A percentile compares a stretch with the other conserved stretches of the same genome.
phyloP scores from a whole-genome alignment of 2,888 invertebrate genomes.

The Melinopterus prodromus region DNA sequence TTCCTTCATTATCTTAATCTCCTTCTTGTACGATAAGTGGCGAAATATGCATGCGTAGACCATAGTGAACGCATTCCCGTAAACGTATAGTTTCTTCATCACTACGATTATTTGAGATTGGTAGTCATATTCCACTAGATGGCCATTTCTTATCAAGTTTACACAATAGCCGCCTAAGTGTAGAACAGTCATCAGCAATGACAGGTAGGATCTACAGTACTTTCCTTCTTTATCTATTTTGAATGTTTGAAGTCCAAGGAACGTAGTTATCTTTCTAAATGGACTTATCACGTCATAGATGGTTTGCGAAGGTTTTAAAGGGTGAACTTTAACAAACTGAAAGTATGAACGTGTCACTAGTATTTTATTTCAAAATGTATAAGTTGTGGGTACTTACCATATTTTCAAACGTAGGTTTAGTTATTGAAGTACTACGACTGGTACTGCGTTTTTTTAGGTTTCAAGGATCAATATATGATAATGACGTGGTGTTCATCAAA shows the following conservation, averaged over 20 bases:
- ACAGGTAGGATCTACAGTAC: slow-evolving; percentile 23
- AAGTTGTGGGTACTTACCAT: too few relatives aligned
- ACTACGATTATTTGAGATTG: slow-evolving; percentile 33
- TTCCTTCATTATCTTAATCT: slow-evolving; percentile 28
- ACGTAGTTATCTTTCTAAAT: slow-evolving; percentile 12
- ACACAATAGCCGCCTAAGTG: neutral
- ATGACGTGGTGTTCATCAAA: too few relatives aligned
- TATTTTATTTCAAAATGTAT: too few relatives aligned
- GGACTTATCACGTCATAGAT: neutral
- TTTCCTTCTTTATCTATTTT: slow-evolving; percentile 26
- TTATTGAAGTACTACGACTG: too few relatives aligned
- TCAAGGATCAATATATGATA: too few relatives aligned
- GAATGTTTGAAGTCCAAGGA: slow-evolving; percentile 20
- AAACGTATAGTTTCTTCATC: slow-evolving; percentile 24
- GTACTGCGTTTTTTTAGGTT: too few relatives aligned
- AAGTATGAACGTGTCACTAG: too few relatives aligned
- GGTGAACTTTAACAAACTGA: too few relatives aligned
- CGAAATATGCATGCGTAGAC: neutral
- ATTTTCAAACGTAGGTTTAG: too few relatives aligned
- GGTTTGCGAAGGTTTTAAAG: too few relatives aligned
- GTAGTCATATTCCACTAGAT: neutral
- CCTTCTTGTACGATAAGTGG: slow-evolving; percentile 32
- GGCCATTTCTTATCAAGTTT: slow-evolving; percentile 7
- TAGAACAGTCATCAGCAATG: neutral
- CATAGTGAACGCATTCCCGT: slow-evolving; percentile 30